Percentiles rank a stretch among this genome's conserved stretches.
Evolutionary conservation across 1,140 invertebrate genomes (phyloP).

Genomic region (Caerostris darwini): DNA sequence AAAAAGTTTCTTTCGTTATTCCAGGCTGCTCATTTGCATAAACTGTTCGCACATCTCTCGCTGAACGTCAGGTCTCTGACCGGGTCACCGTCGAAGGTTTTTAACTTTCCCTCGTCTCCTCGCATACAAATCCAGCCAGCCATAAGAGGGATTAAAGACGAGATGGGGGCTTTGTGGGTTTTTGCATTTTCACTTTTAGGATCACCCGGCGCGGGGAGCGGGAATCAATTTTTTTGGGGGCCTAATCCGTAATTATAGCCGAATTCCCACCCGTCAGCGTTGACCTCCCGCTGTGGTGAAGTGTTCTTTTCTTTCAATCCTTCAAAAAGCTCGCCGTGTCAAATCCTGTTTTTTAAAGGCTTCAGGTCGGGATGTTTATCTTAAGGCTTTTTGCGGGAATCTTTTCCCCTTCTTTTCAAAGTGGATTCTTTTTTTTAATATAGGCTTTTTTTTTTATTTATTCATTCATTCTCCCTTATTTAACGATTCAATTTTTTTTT

Average conservation of each 20-base stretch:
- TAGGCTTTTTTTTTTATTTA: background rate
- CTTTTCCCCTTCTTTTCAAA: background rate
- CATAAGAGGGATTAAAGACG: constrained; percentile 39
- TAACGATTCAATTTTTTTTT: constrained; percentile 34
- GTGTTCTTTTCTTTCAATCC: constrained; percentile 13
- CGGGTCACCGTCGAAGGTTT: background rate
- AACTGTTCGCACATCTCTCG: background rate
- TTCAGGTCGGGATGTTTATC: constrained; percentile 65
- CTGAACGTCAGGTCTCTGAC: constrained; percentile 19
- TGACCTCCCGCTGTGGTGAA: constrained; percentile 9
- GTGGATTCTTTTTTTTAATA: constrained; percentile 9
- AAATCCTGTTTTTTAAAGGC: constrained; percentile 74
- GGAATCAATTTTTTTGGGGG: constrained; percentile 60
- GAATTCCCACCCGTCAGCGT: background rate
- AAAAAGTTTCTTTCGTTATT: background rate
- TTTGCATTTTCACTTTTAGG: constrained; percentile 60
- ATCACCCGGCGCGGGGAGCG: background rate
- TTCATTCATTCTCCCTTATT: background rate
- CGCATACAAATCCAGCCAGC: constrained; percentile 53
- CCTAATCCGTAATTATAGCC: constrained; percentile 62
- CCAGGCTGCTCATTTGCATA: constrained; percentile 27
- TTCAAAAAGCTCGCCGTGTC: constrained; percentile 12
- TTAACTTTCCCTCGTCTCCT: constrained; percentile 37
- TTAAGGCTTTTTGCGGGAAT: constrained; percentile 51
- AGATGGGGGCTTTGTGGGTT: background rate